Evolutionary conservation across 2,888 invertebrate species (phyloP).

Genomic region (Perdita meconis): DNA sequence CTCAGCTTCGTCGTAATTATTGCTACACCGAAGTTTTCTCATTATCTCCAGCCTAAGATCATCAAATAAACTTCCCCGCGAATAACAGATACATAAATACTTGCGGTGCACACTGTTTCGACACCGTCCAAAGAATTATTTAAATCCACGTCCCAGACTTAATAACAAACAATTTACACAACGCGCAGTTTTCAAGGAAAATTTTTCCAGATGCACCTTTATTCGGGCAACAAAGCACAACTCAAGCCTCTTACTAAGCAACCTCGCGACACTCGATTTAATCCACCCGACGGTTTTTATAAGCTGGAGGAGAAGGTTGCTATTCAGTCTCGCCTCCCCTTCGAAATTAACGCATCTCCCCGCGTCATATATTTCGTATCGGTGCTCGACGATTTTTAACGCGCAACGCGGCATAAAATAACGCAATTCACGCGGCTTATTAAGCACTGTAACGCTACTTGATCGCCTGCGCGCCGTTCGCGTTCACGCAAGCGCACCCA

Average conservation of each 20-base stretch:
- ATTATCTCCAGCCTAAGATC: constrained; percentile 13
- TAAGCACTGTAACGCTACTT: constrained; percentile 50
- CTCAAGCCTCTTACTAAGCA: constrained; percentile 41
- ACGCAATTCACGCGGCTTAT: constrained; percentile 52
- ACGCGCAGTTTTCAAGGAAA: neutral
- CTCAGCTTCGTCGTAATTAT: constrained; percentile 8
- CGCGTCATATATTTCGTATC: neutral
- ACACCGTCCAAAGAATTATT: constrained; percentile 19
- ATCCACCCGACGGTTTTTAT: neutral
- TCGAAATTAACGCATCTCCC: constrained; percentile 15
- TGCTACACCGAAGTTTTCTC: neutral
- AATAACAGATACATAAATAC: constrained; percentile 9
- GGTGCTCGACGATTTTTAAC: constrained; percentile 32
- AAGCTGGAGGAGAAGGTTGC: neutral
- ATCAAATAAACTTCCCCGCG: constrained; percentile 7
- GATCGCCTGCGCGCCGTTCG: constrained; percentile 7
- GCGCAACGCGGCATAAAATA: constrained; percentile 39
- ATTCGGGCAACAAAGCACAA: constrained; percentile 9
- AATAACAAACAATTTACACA: constrained; percentile 9
- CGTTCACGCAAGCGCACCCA: constrained; percentile 38
- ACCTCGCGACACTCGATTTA: constrained; percentile 10
- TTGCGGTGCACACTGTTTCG: neutral
- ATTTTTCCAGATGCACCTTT: constrained; percentile 15
- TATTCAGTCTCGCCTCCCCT: constrained; percentile 6
- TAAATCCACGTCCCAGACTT: constrained; percentile 5